Evolutionary conservation across 2,113 vertebrate genomes (phyloP).

Genomic region (Macroglossus sobrinus): DNA sequence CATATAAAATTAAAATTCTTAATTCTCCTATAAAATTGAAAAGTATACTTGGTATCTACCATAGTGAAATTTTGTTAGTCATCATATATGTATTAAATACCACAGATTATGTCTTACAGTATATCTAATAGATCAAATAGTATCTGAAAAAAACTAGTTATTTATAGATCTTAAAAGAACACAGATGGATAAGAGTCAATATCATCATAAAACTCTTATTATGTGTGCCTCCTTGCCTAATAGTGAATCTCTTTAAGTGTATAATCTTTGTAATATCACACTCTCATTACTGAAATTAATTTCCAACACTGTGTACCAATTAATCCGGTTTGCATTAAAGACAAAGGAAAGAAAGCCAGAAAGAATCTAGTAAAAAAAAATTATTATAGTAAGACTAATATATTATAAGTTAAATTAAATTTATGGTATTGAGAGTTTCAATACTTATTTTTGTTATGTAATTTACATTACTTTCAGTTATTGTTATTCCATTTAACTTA

Average conservation of each 20-base stretch:
- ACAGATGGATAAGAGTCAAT: conserved; percentile 52
- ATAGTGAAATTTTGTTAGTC: background rate
- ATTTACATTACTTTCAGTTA: background rate
- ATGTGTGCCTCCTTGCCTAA: background rate
- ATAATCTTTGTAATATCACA: background rate
- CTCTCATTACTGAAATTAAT: conserved; percentile 1
- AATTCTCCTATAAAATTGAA: background rate
- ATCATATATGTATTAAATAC: background rate
- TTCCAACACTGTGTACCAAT: conserved; percentile 25
- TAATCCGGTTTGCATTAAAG: background rate
- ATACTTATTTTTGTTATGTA: conserved; percentile 49
- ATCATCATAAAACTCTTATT: background rate
- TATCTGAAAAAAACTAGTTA: conserved; percentile 45
- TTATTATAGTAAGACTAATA: conserved; percentile 52
- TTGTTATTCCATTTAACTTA: background rate
- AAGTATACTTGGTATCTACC: background rate
- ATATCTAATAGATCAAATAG: background rate
- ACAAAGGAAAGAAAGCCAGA: background rate
- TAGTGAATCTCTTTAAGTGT: background rate
- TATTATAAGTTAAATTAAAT: conserved; percentile 60
- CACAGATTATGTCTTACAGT: background rate
- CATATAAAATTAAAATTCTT: background rate
- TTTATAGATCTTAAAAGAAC: conserved; percentile 18
- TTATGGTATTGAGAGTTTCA: conserved; percentile 30
- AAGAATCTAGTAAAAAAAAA: conserved; percentile 60